Conservation (phyloP, 1,140 invertebrate species). For the Micrasema minimum region DNA sequence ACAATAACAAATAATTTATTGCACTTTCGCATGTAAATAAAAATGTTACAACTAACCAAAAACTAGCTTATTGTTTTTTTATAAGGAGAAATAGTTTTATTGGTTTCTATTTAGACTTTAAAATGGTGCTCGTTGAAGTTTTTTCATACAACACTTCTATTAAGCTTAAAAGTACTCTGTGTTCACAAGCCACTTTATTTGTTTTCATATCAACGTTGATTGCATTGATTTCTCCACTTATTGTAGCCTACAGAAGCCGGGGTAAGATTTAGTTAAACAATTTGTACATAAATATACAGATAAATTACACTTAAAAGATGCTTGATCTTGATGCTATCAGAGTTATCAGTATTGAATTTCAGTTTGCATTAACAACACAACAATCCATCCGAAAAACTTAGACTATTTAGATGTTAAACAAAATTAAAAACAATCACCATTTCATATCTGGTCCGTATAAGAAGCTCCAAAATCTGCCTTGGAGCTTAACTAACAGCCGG, state of each 20-base stretch:
- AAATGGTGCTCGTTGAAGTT: constrained; percentile 67
- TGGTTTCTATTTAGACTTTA: no score
- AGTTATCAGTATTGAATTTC: not conserved
- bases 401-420: not conserved
- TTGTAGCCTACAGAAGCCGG: constrained; percentile 69
- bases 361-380: not conserved
- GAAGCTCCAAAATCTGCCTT: no score
- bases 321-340: not conserved
- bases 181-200: constrained; percentile 71
- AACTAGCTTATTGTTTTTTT: not conserved
- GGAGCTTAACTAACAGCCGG: no score
- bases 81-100: not conserved
- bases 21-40: not conserved
- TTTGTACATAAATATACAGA: not conserved
- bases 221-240: constrained; percentile 68
- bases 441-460: no score
- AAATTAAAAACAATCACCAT: not conserved
- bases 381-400: not conserved
- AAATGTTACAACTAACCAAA: not conserved
- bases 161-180: constrained; percentile 68
- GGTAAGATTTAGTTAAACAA: constrained; percentile 59
- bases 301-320: not conserved
- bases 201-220: constrained; percentile 62
- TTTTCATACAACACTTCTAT: constrained; percentile 66
- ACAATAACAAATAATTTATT: not conserved